Percentiles rank a stretch among this genome's conserved stretches.
These are phyloP conservation scores for Chrosomus eos DNA, from an alignment of 2,797 vertebrate species.

Conservation along the genomic window DNA sequence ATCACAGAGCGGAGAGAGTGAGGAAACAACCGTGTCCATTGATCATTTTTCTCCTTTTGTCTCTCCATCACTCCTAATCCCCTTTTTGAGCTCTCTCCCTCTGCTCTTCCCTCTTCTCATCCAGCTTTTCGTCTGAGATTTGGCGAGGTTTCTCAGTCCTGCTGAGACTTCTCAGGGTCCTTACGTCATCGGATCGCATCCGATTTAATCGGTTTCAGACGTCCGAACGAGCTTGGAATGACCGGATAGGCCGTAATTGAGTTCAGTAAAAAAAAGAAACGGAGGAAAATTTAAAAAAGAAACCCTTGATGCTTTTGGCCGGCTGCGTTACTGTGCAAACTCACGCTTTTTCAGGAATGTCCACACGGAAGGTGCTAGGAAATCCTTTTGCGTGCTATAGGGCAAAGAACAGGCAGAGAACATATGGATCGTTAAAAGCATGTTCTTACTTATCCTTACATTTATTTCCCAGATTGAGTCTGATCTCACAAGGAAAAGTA, in stretches of 20 bases:
- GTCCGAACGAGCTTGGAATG: constrained; percentile 84
- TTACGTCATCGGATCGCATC: constrained; percentile 39
- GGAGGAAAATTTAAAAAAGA: constrained; percentile 58
- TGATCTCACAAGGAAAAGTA: constrained; percentile 16
- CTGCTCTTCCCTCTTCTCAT: constrained; percentile 4
- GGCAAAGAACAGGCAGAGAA: constrained; percentile 71
- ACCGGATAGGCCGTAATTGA: constrained; percentile 90
- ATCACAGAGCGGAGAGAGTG: constrained; percentile 82
- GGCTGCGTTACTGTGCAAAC: constrained; percentile 87
- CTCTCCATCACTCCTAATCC: constrained; percentile 18
- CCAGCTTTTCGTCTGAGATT: constrained; percentile 49
- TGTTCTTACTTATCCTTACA: constrained; percentile 26
- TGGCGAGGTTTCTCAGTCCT: constrained; percentile 88
- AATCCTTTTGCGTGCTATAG: constrained; percentile 98
- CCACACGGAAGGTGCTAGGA: constrained; percentile 98
- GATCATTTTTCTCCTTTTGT: constrained; percentile 39
- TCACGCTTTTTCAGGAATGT: constrained; percentile 96
- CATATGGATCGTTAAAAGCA: constrained; percentile 71
- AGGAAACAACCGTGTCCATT: constrained; percentile 63
- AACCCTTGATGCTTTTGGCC: constrained; percentile 64
- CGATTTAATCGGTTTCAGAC: constrained; percentile 67
- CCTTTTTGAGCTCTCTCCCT: constrained; percentile 10
- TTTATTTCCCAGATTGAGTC: background rate
- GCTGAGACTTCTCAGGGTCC: constrained; percentile 88
- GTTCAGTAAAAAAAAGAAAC: constrained; percentile 78